phyloP scores from a whole-genome alignment of 2,888 invertebrate genomes.

The Apotomis betuletana region DNA sequence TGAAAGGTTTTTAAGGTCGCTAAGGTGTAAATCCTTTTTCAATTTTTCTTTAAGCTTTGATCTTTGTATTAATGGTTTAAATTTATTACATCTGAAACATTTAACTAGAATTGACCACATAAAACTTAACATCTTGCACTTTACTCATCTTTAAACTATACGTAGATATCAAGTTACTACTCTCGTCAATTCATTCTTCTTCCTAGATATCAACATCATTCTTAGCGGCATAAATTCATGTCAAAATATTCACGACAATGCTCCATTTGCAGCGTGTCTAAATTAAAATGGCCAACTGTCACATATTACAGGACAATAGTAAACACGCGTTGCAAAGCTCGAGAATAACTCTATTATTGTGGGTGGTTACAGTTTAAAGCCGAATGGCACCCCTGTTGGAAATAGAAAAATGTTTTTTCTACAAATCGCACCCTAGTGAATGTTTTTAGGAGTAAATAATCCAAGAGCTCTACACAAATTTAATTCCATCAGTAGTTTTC shows the following conservation, averaged over 20 bases:
- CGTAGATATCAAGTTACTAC: too few species aligned
- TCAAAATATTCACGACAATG: constrained; percentile 6
- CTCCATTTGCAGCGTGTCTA: constrained; percentile 39
- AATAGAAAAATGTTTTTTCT: constrained; percentile 56
- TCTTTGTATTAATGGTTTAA: too few species aligned
- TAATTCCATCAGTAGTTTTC: too few species aligned
- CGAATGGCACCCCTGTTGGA: constrained; percentile 50
- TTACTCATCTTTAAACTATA: too few species aligned
- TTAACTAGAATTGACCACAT: too few species aligned
- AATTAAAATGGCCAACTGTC: constrained; percentile 61
- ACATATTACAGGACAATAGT: constrained; percentile 33
- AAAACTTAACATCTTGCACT: too few species aligned
- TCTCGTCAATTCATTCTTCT: too few species aligned
- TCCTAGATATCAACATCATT: neutral
- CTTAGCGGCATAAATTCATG: neutral
- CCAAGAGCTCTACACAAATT: constrained; percentile 5
- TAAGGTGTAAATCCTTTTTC: too few species aligned
- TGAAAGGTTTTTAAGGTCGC: too few species aligned
- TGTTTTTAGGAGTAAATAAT: constrained; percentile 3
- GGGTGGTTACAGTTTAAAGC: constrained; percentile 64
- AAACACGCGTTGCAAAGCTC: constrained; percentile 44
- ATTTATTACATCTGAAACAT: too few species aligned
- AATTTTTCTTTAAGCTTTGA: too few species aligned
- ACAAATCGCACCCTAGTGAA: constrained; percentile 51
- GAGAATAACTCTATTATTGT: constrained; percentile 60